Evolutionary conservation across 2,888 invertebrate genomes (phyloP), one percentile per base, ranked within the genome.

Genomic region (Cacoxenus indagator): DNA sequence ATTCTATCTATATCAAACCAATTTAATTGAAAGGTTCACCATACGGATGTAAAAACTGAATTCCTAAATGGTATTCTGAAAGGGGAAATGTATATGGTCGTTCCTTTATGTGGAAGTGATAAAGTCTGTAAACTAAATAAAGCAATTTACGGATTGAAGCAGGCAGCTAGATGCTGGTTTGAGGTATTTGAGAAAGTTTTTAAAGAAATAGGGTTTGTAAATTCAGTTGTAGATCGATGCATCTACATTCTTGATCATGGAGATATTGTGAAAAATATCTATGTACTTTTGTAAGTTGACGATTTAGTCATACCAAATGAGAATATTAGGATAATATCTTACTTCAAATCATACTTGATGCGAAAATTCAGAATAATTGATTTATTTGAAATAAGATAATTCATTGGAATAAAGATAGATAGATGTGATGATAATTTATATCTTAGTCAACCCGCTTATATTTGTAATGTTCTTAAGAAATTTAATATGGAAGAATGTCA

Each of bases 81-180:
- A 31, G 72, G 72, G 43, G 70, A 74, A 66, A 70, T 74, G 14
- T 73, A 69, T 45, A 73, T 74, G 70, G 29, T 22, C 9, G 46
- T 69, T 45, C 73, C 75, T 24, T 9, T 19, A 11, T 48, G 24
- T 62, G 22, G 54, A 22, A 51, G 64, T 27, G 46, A 70, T 29
- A 65, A 68, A 64, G 67, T 68, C 14, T 59, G 59, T 31, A 59
- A 59, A 17, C 19, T 59, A 17, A 59, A 59, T 17, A 78, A 76
- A 68, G 67, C 74, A 26, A 65, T 80, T 37, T 79, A 76, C 67
- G 76, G 77, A 3, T 69, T 80, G n/a, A 78, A 74, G 57, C 75
- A 78, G 45, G 68, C 75, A 11, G 74, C 73, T 46, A 67, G 71
- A 67, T 68, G 74, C 55, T 78, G 74, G 74, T 71, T 70, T 26